Conservation (phyloP, 2,888 invertebrate species). For the Lochmaea capreae region DNA sequence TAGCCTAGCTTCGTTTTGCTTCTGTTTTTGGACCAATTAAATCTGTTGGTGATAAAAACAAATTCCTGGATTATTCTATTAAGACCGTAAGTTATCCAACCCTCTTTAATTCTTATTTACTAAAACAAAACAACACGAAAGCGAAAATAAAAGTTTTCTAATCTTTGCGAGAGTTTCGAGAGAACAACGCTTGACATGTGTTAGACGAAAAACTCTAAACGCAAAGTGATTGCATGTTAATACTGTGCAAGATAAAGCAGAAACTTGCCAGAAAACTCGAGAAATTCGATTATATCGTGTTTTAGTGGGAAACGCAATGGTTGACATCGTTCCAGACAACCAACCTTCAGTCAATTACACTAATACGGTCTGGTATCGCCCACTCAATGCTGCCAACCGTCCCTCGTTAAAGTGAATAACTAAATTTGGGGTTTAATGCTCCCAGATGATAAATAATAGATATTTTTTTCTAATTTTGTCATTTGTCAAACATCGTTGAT, state of each 20-base stretch:
- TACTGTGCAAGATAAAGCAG: slow-evolving; percentile 47
- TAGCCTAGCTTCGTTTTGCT: no score
- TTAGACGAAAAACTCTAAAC: slow-evolving; percentile 21
- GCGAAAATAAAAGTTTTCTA: neutral
- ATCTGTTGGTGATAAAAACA: neutral
- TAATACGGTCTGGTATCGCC: slow-evolving; percentile 61
- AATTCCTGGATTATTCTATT: neutral
- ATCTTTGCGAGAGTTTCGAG: slow-evolving; percentile 7
- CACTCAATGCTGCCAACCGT: slow-evolving; percentile 50
- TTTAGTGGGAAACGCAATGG: slow-evolving; percentile 65
- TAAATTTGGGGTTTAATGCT: neutral
- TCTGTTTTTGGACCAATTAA: no score
- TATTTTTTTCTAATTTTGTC: no score
- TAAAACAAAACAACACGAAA: neutral
- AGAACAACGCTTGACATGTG: slow-evolving; percentile 13
- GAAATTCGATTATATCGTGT: slow-evolving; percentile 62
- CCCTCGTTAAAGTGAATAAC: slow-evolving; percentile 20
- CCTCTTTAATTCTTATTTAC: slow-evolving; percentile 1
- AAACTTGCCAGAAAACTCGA: slow-evolving; percentile 51
- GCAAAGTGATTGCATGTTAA: slow-evolving; percentile 47
- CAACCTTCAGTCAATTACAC: slow-evolving; percentile 63
- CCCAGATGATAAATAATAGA: no score
- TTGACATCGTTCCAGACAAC: slow-evolving; percentile 69
- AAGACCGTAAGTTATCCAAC: neutral
- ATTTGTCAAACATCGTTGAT: no score